Evolutionary conservation across 30 jellyfish, hydroid and myxozoan species (phyloP).

Genomic region (Haliclystus octoradiatus): DNA sequence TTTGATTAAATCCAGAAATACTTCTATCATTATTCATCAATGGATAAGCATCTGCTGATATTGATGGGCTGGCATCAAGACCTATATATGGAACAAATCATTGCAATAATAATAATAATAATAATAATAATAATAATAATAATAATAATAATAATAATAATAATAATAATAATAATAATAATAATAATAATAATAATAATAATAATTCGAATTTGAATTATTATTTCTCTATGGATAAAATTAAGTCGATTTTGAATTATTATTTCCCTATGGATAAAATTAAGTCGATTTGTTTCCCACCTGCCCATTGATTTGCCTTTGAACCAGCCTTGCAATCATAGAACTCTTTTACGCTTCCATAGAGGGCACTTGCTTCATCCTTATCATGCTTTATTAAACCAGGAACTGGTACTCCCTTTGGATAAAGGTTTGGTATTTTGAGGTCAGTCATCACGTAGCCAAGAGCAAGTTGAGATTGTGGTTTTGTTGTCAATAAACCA

Average conservation of each 20-base stretch:
- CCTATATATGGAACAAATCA: too few species aligned
- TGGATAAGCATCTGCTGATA: background rate
- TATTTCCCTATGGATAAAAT: background rate
- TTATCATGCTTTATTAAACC: conserved; percentile 16
- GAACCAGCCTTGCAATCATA: conserved; percentile 24
- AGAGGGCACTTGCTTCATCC: background rate
- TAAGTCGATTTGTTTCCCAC: conserved; percentile 5
- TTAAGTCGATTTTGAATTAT: background rate
- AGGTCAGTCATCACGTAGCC: conserved; percentile 32
- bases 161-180: too few species aligned
- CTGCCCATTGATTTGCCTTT: conserved; percentile 22
- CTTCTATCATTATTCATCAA: background rate
- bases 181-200: too few species aligned
- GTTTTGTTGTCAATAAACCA: conserved; percentile 45
- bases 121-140: too few species aligned
- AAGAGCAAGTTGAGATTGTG: conserved; percentile 23
- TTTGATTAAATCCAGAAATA: background rate
- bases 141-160: too few species aligned
- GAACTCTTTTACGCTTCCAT: background rate
- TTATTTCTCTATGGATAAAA: background rate
- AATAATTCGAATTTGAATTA: background rate
- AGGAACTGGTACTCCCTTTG: conserved; percentile 32
- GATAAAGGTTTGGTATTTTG: conserved; percentile 17
- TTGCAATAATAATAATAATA: too few species aligned
- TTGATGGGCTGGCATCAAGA: background rate